A percentile compares a stretch with the other conserved stretches of the same genome.
Conservation (phyloP, 2,888 invertebrate species). For the Trachelus tabidus region DNA sequence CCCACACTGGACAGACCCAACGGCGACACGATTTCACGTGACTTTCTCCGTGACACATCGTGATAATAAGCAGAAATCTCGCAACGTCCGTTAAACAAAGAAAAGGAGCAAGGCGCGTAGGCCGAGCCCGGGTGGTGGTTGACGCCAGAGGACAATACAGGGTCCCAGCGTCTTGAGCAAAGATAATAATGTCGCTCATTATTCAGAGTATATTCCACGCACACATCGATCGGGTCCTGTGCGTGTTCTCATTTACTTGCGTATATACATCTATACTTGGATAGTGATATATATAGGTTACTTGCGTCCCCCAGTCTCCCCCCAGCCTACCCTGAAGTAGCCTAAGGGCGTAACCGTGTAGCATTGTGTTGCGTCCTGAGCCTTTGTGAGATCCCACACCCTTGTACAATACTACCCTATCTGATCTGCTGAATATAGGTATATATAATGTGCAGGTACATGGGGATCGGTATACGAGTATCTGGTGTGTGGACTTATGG, state of each 20-base stretch:
- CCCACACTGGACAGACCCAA: too few relatives aligned
- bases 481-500: too few relatives aligned
- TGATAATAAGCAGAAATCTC: background rate
- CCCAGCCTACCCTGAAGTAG: background rate
- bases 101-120: slow-evolving; percentile 1
- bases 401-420: background rate
- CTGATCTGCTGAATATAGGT: background rate
- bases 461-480: too few relatives aligned
- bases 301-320: background rate
- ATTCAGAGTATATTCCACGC: slow-evolving; percentile 3
- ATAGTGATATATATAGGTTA: background rate
- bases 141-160: background rate
- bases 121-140: background rate
- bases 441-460: background rate
- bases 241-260: background rate
- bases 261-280: background rate
- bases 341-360: slow-evolving; percentile 6
- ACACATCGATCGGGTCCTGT: background rate
- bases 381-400: slow-evolving; percentile 4
- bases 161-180: slow-evolving; percentile 3
- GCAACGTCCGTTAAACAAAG: slow-evolving; percentile 7
- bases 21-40: too few relatives aligned
- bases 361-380: slow-evolving; percentile 1
- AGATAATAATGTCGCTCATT: slow-evolving; percentile 7
- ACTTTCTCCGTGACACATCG: background rate